A percentile compares a stretch with the other conserved stretches of the same genome.
Evolutionary conservation across 2,888 invertebrate genomes (phyloP).

Genomic region (Microctonus brassicae): DNA sequence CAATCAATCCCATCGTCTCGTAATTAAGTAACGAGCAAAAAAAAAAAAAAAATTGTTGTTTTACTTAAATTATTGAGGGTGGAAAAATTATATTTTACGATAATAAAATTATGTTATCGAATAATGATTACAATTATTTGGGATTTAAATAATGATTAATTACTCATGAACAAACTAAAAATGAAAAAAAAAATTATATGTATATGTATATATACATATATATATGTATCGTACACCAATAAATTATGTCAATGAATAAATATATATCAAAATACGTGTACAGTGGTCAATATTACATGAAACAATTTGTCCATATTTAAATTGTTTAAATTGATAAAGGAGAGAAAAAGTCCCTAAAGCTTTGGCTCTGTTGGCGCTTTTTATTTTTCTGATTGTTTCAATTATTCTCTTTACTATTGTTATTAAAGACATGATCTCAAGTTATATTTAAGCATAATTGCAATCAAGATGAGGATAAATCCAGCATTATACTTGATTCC

Average conservation of each 20-base stretch:
- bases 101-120: background rate
- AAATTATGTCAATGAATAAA: slow-evolving; percentile 66
- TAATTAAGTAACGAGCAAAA: slow-evolving; percentile 57
- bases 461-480: slow-evolving; percentile 57
- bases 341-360: slow-evolving; percentile 50
- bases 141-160: too few relatives aligned
- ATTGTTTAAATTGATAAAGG: slow-evolving; percentile 51
- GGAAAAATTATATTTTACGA: background rate
- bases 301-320: slow-evolving; percentile 55
- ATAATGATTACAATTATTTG: background rate
- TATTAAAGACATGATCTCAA: slow-evolving; percentile 17
- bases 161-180: too few relatives aligned
- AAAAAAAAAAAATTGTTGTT: slow-evolving; percentile 46
- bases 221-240: too few relatives aligned
- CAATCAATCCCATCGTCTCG: slow-evolving; percentile 33
- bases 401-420: slow-evolving; percentile 19
- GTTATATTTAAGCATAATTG: slow-evolving; percentile 24
- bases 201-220: too few relatives aligned
- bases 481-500: slow-evolving; percentile 60
- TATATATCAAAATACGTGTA: slow-evolving; percentile 58
- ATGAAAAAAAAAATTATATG: slow-evolving; percentile 55
- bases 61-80: slow-evolving; percentile 30
- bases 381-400: background rate
- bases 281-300: slow-evolving; percentile 50
- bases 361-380: slow-evolving; percentile 56